Conservation (phyloP, 1,140 invertebrate genomes). For the Aphelenchoides besseyi region DNA sequence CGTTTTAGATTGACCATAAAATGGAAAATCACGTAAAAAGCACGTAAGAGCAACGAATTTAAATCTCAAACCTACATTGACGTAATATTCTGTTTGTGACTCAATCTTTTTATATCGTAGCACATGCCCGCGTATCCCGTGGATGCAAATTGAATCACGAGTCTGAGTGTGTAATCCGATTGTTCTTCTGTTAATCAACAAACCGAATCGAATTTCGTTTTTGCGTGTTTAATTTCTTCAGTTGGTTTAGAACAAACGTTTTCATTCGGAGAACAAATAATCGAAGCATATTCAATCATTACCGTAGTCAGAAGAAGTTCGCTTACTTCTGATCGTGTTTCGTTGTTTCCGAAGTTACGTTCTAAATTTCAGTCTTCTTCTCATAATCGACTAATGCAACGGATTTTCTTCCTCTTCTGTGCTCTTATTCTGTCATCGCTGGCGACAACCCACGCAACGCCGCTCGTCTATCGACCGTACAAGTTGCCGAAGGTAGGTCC, state of each 20-base stretch:
- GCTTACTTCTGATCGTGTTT: not conserved
- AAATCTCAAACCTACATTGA: not conserved
- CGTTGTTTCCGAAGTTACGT: not conserved
- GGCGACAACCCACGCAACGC: not conserved
- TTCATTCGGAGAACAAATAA: not conserved
- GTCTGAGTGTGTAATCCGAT: not conserved
- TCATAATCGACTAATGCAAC: not conserved
- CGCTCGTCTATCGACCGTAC: slow-evolving; percentile 1
- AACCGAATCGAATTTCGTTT: no score
- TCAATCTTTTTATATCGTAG: not conserved
- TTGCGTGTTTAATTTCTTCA: not conserved
- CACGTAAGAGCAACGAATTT: not conserved
- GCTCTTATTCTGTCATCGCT: not conserved
- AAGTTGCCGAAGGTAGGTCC: not conserved
- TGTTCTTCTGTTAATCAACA: not conserved
- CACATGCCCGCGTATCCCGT: not conserved
- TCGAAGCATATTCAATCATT: not conserved
- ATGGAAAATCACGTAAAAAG: not conserved
- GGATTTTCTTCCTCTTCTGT: not conserved
- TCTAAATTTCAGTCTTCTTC: not conserved
- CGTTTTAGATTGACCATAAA: not conserved
- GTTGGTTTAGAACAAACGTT: not conserved
- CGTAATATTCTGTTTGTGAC: no score
- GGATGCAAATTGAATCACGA: not conserved
- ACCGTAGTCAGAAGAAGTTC: not conserved